Base-by-base conservation (phyloP, 2,888 invertebrate species). In the Rambutsinella grinnellia region DNA sequence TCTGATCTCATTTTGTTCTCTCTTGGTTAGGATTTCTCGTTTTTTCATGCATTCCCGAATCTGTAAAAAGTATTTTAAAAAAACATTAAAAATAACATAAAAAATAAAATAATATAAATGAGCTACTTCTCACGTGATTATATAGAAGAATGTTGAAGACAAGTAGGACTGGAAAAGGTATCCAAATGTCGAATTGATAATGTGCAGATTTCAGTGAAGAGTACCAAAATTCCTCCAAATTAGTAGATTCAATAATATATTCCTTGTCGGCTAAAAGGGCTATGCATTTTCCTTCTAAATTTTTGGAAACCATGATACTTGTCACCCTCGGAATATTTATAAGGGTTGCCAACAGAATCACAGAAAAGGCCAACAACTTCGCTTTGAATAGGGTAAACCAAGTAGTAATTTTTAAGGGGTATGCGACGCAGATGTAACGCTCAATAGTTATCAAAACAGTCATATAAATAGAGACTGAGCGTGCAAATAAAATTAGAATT, bases 1-100 rank as follows among this genome's bases (percentile, higher is more conserved):
- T 60, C 74, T n/a, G 24, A 74, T 74, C 51, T 66, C 74, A 27
- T 72, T 72, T 26, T 44, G 15, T 26, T 66, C 13, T 13, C 13
- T 44, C 44, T 10, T 13, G 13, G 6, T 44, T 13, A 44, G n/a
- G n/a, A n/a, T n/a, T n/a, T n/a, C n/a, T n/a, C n/a, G n/a, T n/a
- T n/a, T n/a, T n/a, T n/a, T n/a, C n/a, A n/a, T n/a, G n/a, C n/a
- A n/a, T n/a, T n/a, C n/a, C n/a, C n/a, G n/a, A n/a, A n/a, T n/a
- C n/a, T n/a, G n/a, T n/a, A n/a, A n/a, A n/a, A n/a, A n/a, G n/a
- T n/a, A n/a, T n/a, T n/a, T n/a, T n/a, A n/a, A n/a, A n/a, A n/a
- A n/a, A n/a, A n/a, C n/a, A n/a, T n/a, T n/a, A n/a, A n/a, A n/a
- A n/a, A n/a, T n/a, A n/a, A n/a, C n/a, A n/a, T n/a, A n/a, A n/a